phyloP scores from a whole-genome alignment of 2,888 invertebrate genomes.

The Phania funesta region DNA sequence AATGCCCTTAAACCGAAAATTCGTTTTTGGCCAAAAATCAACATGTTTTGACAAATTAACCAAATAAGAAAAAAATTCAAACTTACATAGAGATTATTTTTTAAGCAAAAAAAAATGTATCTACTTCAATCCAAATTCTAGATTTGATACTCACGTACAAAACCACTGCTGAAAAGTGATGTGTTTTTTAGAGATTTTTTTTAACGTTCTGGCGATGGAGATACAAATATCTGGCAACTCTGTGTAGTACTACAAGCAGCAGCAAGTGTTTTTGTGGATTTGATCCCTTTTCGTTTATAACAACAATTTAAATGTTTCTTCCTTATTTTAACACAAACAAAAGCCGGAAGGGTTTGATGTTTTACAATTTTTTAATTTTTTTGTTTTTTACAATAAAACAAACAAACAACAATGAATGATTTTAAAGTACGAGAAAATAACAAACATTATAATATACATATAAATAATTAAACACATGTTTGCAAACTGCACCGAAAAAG shows the following conservation, averaged over 20 bases:
- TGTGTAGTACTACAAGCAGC: not conserved
- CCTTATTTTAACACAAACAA: constrained; percentile 24
- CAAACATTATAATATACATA: not conserved
- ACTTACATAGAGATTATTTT: no score
- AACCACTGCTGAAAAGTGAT: no score
- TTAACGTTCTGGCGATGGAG: no score
- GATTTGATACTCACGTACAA: no score
- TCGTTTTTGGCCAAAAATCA: no score
- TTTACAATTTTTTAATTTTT: not conserved
- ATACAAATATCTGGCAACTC: no score
- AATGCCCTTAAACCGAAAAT: no score
- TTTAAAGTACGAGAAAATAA: constrained; percentile 4
- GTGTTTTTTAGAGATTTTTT: no score
- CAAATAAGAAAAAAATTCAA: no score
- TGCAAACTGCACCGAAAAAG: not conserved
- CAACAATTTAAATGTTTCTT: constrained; percentile 24
- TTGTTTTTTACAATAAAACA: not conserved
- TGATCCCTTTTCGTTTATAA: not conserved
- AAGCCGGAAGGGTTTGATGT: constrained; percentile 42
- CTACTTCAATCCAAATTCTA: no score
- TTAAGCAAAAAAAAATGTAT: no score
- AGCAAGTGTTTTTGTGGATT: not conserved
- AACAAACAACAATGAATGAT: constrained; percentile 10
- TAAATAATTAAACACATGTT: not conserved
- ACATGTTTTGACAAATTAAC: no score